Percentiles rank a stretch among this genome's conserved stretches.
These are phyloP conservation scores for Galerucella pusilla DNA, from an alignment of 2,888 invertebrate genomes.

Conservation along the genomic window DNA sequence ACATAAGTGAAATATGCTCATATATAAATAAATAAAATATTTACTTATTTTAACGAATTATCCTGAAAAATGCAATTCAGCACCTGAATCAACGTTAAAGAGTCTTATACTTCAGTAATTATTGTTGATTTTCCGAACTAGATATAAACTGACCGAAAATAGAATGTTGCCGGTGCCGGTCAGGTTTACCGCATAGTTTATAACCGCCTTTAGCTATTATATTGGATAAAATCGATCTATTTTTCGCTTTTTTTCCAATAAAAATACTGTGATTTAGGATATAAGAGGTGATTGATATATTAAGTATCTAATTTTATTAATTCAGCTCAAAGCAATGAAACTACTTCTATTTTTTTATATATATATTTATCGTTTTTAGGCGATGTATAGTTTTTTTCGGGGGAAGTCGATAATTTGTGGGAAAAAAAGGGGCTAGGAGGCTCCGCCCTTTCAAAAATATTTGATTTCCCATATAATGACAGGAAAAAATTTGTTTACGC, in stretches of 20 bases:
- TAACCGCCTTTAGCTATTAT: background rate
- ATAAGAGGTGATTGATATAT: background rate
- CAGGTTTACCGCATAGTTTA: background rate
- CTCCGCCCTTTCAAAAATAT: no score
- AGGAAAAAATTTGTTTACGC: no score
- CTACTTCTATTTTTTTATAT: background rate
- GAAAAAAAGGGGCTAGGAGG: background rate
- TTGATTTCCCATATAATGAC: no score
- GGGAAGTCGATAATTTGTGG: background rate
- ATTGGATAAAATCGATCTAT: no score
- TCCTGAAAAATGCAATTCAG: background rate
- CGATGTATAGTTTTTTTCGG: background rate
- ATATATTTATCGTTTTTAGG: background rate
- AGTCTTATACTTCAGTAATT: no score
- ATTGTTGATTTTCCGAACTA: no score
- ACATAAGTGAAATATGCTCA: conserved; percentile 15
- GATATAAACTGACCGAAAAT: no score
- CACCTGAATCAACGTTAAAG: no score
- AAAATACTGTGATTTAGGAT: conserved; percentile 4
- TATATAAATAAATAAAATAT: background rate
- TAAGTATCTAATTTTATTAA: no score
- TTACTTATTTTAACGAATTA: background rate
- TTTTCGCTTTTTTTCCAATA: background rate
- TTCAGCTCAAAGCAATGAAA: no score
- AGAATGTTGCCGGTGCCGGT: background rate